These are phyloP conservation scores for Microctenopoma steveboyesi DNA, from an alignment of 2,797 vertebrate species.

Conservation along the genomic window DNA sequence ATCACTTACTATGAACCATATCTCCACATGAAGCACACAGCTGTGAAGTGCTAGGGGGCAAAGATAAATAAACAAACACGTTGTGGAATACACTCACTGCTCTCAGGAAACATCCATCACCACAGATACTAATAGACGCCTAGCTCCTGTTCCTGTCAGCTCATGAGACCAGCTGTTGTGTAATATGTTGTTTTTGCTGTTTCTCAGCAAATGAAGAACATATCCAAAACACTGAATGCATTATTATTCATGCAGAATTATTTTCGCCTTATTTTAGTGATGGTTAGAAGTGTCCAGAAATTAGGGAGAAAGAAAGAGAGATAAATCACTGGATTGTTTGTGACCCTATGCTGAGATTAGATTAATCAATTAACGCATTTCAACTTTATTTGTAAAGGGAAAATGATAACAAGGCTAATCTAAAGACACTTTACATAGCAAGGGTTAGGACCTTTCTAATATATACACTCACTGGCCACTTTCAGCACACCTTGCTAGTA, in stretches of 20 bases:
- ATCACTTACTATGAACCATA: conserved; percentile 9
- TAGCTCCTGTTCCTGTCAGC: conserved; percentile 46
- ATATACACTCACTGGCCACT: too few relatives aligned
- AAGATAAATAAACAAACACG: conserved; percentile 39
- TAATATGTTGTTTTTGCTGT: conserved; percentile 38
- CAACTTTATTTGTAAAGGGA: too few relatives aligned
- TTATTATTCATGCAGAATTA: too few relatives aligned
- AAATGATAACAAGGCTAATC: too few relatives aligned
- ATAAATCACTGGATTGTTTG: background rate
- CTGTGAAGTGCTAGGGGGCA: conserved; percentile 20
- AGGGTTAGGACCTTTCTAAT: too few relatives aligned
- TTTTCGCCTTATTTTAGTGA: background rate
- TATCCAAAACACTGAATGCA: conserved; percentile 9
- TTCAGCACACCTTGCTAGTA: too few relatives aligned
- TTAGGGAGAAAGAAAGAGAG: background rate
- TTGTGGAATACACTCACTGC: conserved; percentile 27
- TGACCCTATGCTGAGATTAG: background rate
- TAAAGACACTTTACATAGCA: too few relatives aligned
- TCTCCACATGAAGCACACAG: conserved; percentile 29
- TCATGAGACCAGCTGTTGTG: conserved; percentile 31
- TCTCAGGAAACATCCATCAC: conserved; percentile 54
- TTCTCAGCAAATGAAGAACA: conserved; percentile 9
- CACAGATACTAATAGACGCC: conserved; percentile 41
- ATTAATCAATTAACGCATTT: too few relatives aligned
- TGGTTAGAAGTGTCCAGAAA: background rate